These are phyloP conservation scores for Xanthostigma xanthostigma DNA, from an alignment of 2,888 invertebrate species.

Conservation along the genomic window DNA sequence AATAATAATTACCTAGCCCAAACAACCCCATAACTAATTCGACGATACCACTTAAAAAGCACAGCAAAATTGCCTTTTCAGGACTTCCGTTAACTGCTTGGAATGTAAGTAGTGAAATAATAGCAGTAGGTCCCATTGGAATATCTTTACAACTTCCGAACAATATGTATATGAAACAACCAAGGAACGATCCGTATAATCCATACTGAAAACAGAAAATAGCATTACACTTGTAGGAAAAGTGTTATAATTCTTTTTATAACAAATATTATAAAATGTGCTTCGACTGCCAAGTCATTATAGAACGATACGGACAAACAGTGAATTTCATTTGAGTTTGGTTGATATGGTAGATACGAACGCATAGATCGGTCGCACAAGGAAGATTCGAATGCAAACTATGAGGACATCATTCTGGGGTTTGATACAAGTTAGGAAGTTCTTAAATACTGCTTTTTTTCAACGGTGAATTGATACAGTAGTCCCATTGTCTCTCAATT, in stretches of 20 bases:
- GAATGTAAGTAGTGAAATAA: slow-evolving; percentile 72
- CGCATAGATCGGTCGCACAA: too few relatives aligned
- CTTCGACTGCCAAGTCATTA: too few relatives aligned
- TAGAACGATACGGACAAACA: too few relatives aligned
- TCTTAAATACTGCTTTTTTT: too few relatives aligned
- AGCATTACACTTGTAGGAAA: slow-evolving; percentile 3
- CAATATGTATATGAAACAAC: slow-evolving; percentile 78
- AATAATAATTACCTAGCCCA: slow-evolving; percentile 48
- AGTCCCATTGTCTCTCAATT: too few relatives aligned
- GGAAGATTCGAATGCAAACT: too few relatives aligned
- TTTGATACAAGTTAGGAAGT: too few relatives aligned
- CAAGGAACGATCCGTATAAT: slow-evolving; percentile 84
- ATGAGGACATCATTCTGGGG: too few relatives aligned
- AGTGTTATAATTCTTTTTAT: neutral
- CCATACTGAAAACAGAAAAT: slow-evolving; percentile 51
- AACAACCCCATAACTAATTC: slow-evolving; percentile 69
- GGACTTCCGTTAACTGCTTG: slow-evolving; percentile 55
- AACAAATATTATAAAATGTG: too few relatives aligned
- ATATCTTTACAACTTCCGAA: slow-evolving; percentile 87
- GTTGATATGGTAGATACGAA: too few relatives aligned
- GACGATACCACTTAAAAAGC: slow-evolving; percentile 57
- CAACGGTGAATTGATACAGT: too few relatives aligned
- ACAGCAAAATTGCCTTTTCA: slow-evolving; percentile 59
- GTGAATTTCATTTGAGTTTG: too few relatives aligned
- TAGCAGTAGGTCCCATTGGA: slow-evolving; percentile 85